phyloP scores from a whole-genome alignment of 2,888 invertebrate genomes.

The Synergus umbraculus region DNA sequence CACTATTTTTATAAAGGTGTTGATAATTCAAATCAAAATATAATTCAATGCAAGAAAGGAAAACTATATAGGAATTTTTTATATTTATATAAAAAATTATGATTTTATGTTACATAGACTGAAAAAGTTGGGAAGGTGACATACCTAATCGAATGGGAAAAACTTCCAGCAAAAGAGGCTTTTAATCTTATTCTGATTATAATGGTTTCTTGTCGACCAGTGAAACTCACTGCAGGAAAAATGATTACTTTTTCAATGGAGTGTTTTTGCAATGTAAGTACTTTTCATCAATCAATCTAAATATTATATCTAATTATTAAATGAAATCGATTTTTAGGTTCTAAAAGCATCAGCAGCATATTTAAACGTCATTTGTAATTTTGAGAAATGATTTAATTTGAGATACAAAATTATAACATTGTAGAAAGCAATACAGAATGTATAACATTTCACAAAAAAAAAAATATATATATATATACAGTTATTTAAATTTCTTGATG shows the following conservation, averaged over 20 bases:
- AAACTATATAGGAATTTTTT: no score
- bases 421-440: no score
- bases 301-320: no score
- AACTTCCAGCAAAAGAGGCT: background rate
- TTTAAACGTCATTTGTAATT: background rate
- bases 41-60: no score
- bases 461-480: no score
- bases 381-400: no score
- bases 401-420: no score
- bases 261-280: conserved; percentile 59
- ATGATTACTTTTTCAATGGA: conserved; percentile 60
- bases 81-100: background rate
- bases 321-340: background rate
- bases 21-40: no score
- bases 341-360: background rate
- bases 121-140: background rate
- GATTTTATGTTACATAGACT: background rate
- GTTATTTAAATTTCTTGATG: no score
- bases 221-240: conserved; percentile 59
- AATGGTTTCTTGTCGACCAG: conserved; percentile 54
- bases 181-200: conserved; percentile 50
- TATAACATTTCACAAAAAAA: no score
- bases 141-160: background rate
- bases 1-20: background rate
- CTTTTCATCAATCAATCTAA: background rate